Evolutionary conservation across 2,113 vertebrate species (phyloP), one percentile per base, ranked within the genome.

Genomic region (Passerina amoena): DNA sequence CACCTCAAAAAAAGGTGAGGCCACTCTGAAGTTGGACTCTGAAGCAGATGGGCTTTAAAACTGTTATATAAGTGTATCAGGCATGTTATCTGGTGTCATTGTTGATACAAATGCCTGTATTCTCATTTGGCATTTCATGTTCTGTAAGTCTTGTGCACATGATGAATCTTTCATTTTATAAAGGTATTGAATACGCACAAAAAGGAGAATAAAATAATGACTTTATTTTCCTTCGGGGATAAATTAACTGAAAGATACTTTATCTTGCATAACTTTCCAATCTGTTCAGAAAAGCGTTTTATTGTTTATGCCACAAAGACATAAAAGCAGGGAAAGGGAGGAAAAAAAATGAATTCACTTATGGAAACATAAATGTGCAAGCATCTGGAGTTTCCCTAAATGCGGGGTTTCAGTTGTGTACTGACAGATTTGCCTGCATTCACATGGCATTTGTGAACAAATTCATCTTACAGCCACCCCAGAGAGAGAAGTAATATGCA

Each of bases 221-320:
- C 51, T 97, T 96, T 96, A 63, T 95, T 96, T 94, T 96, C 90
- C 68, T 79, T 73, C 7, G 85, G 93, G 95, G 90, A 96, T 95
- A 92, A 91, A 86, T 60, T 7, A 87, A 47, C 18, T 50, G 28
- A 86, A 69, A 76, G 10, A 66, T 70, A 73, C 33, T 63, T 85
- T 56, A 72, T 68, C 80, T 86, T 91, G 71, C 15, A 21, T 66
- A 73, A 47, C 51, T 88, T 91, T 80, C 28, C 40, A 59, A 2
- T 37, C 51, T 92, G 31, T 86, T 93, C 82, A 77, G 47, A 77
- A 77, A 65, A 81, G 10, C 27, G 33, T 37, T 86, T 66, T 76
- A 7, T 53, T 79, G 18, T 10, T 76, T 69, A 38, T 6, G 9
- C 19, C 68, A 54, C 11, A 70, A 90, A 82, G 60, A 54, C 24